These are phyloP conservation scores for Vidua macroura DNA, from an alignment of 2,113 vertebrate genomes.

Conservation along the genomic window DNA sequence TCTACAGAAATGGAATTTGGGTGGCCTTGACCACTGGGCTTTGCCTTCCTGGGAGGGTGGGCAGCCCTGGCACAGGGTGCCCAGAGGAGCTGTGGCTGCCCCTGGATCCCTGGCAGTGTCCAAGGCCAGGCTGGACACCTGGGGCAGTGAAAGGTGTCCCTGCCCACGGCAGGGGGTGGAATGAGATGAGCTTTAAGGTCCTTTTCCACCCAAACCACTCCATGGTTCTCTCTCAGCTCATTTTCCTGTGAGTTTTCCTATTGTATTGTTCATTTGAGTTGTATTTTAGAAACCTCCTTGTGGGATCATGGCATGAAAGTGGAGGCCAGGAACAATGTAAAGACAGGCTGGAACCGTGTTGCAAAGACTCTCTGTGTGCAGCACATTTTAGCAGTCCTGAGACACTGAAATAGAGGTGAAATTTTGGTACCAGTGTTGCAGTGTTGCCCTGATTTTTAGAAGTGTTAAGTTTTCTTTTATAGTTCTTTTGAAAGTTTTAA, in stretches of 20 bases:
- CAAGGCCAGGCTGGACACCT: fast-evolving
- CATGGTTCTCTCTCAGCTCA: not conserved
- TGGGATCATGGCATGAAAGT: not conserved
- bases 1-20: not conserved
- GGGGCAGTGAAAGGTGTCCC: fast-evolving
- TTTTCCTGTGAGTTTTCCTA: not conserved
- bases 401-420: not conserved
- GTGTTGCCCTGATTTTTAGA: no score
- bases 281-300: not conserved
- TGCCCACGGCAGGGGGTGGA: not conserved
- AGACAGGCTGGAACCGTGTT: fast-evolving
- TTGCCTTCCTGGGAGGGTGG: not conserved
- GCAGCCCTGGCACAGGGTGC: not conserved
- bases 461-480: no score
- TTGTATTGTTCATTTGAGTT: not conserved
- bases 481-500: no score
- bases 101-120: not conserved
- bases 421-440: not conserved
- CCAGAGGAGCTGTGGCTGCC: not conserved
- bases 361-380: not conserved
- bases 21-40: not conserved
- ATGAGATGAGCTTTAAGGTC: not conserved
- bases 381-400: not conserved
- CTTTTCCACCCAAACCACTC: not conserved
- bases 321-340: not conserved